Evolutionary conservation across 2,113 vertebrate species (phyloP), one percentile per base, ranked within the genome.

Genomic region (Gambusia affinis): DNA sequence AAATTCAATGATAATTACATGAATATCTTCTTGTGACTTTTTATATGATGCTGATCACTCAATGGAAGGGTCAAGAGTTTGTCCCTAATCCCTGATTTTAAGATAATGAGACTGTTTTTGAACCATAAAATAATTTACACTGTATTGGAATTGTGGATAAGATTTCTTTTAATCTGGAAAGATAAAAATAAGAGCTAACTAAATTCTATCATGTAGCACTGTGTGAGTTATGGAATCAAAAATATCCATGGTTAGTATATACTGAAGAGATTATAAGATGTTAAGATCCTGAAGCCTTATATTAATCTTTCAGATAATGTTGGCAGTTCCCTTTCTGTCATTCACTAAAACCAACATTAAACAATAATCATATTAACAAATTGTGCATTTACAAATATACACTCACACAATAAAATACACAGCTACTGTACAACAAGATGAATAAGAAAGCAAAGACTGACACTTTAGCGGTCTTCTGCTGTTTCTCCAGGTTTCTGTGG

Each of bases 361-460:
- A 63, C 67, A 80, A 87, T 79, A 85, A 88, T 88, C 87, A 78
- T 81, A 83, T 87, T 88, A 90, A 85, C 80, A 88, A 82, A 73
- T 85, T 8, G 84, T 74, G 90, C 84, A 89, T 90, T 89, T 88
- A 91, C 88, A 92, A 88, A 89, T 88, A 80, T 88, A 87, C 88
- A 91, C 61, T 70, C 82, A 85, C 83, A 86, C 87, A 86, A 83
- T 80, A 64, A 91, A 89, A 90, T 83, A 89, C 89, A 89, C 79
- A 79, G 57, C 76, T 83, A 84, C 72, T 87, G 86, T 89, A 89
- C 85, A 88, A 79, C 62, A 61, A 84, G 76, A 88, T 83, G 69
- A 78, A 44, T 85, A 33, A 80, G 72, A 70, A 80, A 63, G 70
- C 77, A 83, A 76, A 75, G 30, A 70, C 29, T 80, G 67, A 78